These are phyloP conservation scores for Urocyon cinereoargenteus DNA, from an alignment of 2,797 vertebrate genomes.

Conservation along the genomic window DNA sequence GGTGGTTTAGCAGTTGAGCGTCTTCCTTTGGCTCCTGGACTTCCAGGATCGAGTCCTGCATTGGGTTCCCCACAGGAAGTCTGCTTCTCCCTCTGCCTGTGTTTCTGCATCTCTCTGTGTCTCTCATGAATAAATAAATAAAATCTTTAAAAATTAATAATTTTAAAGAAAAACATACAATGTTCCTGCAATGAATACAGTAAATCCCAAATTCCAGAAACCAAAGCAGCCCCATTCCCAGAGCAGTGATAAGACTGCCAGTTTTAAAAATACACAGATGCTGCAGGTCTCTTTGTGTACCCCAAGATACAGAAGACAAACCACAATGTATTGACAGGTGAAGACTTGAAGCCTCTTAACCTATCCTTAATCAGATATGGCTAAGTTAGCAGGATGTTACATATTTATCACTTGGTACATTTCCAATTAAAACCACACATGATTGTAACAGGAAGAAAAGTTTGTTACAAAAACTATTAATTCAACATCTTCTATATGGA, in stretches of 20 bases:
- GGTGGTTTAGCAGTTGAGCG: too few species aligned
- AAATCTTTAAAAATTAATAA: too few species aligned
- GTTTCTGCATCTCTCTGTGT: too few species aligned
- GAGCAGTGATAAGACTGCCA: background rate
- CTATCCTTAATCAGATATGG: background rate
- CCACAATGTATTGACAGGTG: background rate
- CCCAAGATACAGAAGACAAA: background rate
- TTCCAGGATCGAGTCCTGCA: too few species aligned
- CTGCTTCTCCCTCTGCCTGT: too few species aligned
- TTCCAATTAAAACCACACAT: conserved; percentile 42
- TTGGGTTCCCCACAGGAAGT: too few species aligned
- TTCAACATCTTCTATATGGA: background rate
- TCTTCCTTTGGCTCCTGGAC: too few species aligned
- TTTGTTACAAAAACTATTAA: background rate
- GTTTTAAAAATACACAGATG: background rate
- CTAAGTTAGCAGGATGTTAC: conserved; percentile 45
- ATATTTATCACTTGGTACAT: conserved; percentile 37
- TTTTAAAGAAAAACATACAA: too few species aligned
- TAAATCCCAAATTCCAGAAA: background rate
- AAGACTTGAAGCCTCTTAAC: background rate
- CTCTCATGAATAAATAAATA: too few species aligned
- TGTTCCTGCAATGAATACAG: background rate
- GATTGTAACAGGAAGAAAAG: conserved; percentile 16
- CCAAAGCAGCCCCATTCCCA: background rate
- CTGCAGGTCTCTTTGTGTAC: background rate